Base-by-base conservation (phyloP, 2,113 vertebrate genomes). In the Diphyllodes magnificus region DNA sequence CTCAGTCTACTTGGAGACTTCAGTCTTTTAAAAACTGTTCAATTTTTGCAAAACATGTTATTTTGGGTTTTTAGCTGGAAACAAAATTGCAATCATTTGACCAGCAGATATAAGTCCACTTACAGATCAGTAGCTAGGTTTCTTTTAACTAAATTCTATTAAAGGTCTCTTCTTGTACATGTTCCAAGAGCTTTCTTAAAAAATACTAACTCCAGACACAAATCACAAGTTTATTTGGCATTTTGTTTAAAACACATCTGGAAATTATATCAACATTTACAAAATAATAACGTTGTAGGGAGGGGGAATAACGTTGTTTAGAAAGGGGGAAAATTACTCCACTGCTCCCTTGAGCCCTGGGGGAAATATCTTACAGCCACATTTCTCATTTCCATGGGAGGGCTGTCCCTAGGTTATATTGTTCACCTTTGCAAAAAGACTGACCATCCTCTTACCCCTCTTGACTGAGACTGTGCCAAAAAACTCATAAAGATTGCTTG, bases 71-170 rank as follows among this genome's bases (percentile, higher is more conserved):
- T 57, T 53, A 69, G 15, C 13, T 85, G 25, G 31, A 20, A 88
- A 82, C 6, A 80, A 90, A 93, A 82, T 88, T 88, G 40, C 39
- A 80, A 14, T 70, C 51, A 88, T 95, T 92, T 85, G n/a, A 88
- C 20, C 49, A 72, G 45, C 37, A 72, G 9, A 64, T 10, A 1
- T 13, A 88, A 83, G 30, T n/a, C 50, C 33, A 57, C 30, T 86
- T 69, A 42, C 54, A 71, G 35, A 73, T 51, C 69, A 60, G 61
- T 68, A 88, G 57, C 14, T 31, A 19, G 27, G 3, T 44, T 92
- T 82, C 35, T 71, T 91, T 82, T 56, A 84, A 4, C 6, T 65
- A 65, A 85, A 9, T 44, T 82, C 57, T 71, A 37, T 65, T 40
- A 88, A 69, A 92, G n/a, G 10, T 82, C 35, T 82, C 25, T 44